Conservation (phyloP, 2,888 invertebrate genomes). For the Xanthorhoe spadicearia region DNA sequence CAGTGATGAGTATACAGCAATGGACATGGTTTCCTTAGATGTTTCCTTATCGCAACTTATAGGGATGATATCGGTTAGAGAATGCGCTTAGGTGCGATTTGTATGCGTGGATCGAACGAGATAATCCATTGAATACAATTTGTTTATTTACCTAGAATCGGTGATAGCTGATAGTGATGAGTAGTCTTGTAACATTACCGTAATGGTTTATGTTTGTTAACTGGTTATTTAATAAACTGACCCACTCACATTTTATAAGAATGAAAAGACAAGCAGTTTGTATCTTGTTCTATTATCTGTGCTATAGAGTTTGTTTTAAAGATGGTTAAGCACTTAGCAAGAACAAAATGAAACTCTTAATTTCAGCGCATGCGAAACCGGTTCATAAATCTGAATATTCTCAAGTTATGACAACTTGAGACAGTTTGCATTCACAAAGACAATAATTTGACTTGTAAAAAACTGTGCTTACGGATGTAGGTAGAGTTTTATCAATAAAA, state of each 20-base stretch:
- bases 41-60: conserved; percentile 11
- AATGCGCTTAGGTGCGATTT: conserved; percentile 39
- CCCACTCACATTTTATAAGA: not conserved
- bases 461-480: not conserved
- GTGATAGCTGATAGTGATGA: conserved; percentile 20
- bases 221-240: conserved; percentile 8
- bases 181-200: conserved; percentile 19
- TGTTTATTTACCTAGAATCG: conserved; percentile 39
- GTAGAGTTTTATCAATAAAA: conserved; percentile 1
- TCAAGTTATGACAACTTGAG: too few relatives aligned
- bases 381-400: too few relatives aligned
- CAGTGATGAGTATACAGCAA: conserved; percentile 10
- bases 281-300: too few relatives aligned
- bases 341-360: not conserved
- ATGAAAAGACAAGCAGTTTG: too few relatives aligned
- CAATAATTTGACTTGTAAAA: too few relatives aligned
- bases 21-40: conserved; percentile 10
- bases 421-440: too few relatives aligned
- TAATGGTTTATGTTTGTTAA: conserved; percentile 1
- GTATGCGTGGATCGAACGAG: conserved; percentile 39
- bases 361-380: too few relatives aligned
- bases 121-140: conserved; percentile 36
- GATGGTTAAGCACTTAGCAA: too few relatives aligned
- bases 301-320: too few relatives aligned
- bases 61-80: conserved; percentile 21